A percentile compares a stretch with the other conserved stretches of the same genome.
Conservation (phyloP, 2,888 invertebrate genomes). For the Agonopterix arenella region DNA sequence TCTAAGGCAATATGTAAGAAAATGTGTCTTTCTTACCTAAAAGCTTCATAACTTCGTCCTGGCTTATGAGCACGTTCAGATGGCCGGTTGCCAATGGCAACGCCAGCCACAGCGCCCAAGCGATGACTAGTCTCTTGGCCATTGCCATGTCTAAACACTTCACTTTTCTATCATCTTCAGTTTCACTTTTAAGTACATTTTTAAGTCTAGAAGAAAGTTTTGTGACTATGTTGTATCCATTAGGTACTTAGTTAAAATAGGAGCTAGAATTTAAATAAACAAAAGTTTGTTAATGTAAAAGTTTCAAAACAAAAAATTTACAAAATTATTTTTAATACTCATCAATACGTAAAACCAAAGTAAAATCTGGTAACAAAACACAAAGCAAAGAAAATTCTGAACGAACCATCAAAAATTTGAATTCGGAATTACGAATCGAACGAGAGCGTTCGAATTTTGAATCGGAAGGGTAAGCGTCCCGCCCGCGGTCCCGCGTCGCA, state of each 20-base stretch:
- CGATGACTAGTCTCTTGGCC: constrained; percentile 58
- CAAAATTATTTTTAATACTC: not conserved
- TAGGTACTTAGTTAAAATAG: not conserved
- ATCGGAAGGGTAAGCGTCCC: constrained; percentile 20
- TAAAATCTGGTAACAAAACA: not conserved
- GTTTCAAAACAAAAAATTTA: not conserved
- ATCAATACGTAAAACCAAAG: not conserved
- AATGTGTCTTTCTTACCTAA: constrained; percentile 77
- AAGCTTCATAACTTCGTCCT: constrained; percentile 87
- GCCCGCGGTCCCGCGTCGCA: constrained; percentile 58
- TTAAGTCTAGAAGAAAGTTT: constrained; percentile 17
- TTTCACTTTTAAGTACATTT: constrained; percentile 58
- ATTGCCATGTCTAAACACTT: constrained; percentile 48
- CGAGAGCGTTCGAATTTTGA: constrained; percentile 21
- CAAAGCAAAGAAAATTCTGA: not conserved
- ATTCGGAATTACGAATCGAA: constrained; percentile 26
- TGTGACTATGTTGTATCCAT: constrained; percentile 33
- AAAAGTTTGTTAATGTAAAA: not conserved
- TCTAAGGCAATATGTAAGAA: no score
- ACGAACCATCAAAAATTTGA: constrained; percentile 17
- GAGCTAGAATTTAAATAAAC: not conserved
- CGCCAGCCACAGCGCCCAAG: constrained; percentile 62
- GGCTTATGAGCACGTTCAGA: constrained; percentile 88
- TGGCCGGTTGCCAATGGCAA: constrained; percentile 80
- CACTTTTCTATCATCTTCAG: constrained; percentile 54